Evolutionary conservation across 2,113 vertebrate species (phyloP).

Genomic region (Corydoras maculifer): DNA sequence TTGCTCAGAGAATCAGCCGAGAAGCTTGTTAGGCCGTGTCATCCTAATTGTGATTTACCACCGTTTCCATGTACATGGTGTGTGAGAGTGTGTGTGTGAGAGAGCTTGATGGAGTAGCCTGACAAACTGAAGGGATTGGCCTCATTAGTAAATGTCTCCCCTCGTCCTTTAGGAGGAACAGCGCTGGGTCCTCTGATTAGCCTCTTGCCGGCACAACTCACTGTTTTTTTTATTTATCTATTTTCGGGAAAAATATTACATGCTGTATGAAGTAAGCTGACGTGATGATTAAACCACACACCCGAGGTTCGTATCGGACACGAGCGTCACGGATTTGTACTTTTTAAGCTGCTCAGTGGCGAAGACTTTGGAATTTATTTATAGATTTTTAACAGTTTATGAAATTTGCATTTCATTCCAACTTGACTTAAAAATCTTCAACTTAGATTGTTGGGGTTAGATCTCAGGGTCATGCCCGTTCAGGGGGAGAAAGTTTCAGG

Average conservation of each 20-base stretch:
- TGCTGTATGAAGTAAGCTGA: conserved; percentile 11
- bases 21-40: conserved; percentile 26
- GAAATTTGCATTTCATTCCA: too few relatives aligned
- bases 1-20: background rate
- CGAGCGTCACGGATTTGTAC: background rate
- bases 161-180: conserved; percentile 11
- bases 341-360: background rate
- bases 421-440: too few relatives aligned
- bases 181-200: conserved; percentile 17
- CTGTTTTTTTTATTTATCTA: conserved; percentile 23
- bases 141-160: conserved; percentile 40
- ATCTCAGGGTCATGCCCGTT: too few relatives aligned
- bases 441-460: too few relatives aligned
- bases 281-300: background rate
- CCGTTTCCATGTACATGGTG: conserved; percentile 2
- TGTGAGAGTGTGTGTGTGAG: background rate
- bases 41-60: conserved; percentile 36
- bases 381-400: too few relatives aligned
- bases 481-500: too few relatives aligned
- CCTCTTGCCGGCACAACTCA: background rate
- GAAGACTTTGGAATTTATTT: too few relatives aligned
- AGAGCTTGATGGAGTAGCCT: conserved; percentile 25
- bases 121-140: conserved; percentile 22
- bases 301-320: too few relatives aligned
- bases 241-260: conserved; percentile 9